A percentile compares a stretch with the other conserved stretches of the same genome.
Conservation (phyloP, 2,888 invertebrate genomes). For the Calameuta pallipes region DNA sequence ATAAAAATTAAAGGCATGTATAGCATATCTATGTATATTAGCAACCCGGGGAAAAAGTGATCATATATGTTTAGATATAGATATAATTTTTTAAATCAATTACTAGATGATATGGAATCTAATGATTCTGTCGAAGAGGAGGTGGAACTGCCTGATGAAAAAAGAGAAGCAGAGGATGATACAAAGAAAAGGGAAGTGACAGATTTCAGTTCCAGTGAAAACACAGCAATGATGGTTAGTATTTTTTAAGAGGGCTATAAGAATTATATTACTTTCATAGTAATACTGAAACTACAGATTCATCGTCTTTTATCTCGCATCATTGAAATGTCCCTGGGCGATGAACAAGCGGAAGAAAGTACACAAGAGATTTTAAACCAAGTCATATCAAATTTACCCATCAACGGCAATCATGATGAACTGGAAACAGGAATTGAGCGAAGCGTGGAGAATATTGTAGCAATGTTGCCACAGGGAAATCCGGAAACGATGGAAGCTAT, state of each 20-base stretch:
- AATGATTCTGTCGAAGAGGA: neutral
- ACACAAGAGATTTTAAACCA: constrained; percentile 28
- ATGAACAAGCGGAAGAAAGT: constrained; percentile 20
- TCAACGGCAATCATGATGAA: constrained; percentile 23
- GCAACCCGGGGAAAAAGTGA: constrained; percentile 30
- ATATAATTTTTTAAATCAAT: neutral
- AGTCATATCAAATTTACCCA: constrained; percentile 29
- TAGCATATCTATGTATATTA: neutral
- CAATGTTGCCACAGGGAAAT: constrained; percentile 25
- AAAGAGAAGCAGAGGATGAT: constrained; percentile 29
- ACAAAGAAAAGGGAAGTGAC: constrained; percentile 26
- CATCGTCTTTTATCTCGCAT: constrained; percentile 29
- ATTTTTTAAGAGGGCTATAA: neutral
- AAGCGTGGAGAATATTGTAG: constrained; percentile 30
- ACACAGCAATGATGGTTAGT: constrained; percentile 19
- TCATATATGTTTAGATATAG: neutral
- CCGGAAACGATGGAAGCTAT: constrained; percentile 20
- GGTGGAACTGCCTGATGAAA: constrained; percentile 10
- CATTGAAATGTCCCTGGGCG: constrained; percentile 21
- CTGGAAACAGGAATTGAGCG: constrained; percentile 31
- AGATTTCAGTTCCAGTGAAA: neutral
- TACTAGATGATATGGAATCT: neutral
- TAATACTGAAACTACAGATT: constrained; percentile 20
- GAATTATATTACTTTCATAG: neutral
- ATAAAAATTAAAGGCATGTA: neutral